phyloP scores from a whole-genome alignment of 1,140 invertebrate genomes.

The Sinella curviseta region DNA sequence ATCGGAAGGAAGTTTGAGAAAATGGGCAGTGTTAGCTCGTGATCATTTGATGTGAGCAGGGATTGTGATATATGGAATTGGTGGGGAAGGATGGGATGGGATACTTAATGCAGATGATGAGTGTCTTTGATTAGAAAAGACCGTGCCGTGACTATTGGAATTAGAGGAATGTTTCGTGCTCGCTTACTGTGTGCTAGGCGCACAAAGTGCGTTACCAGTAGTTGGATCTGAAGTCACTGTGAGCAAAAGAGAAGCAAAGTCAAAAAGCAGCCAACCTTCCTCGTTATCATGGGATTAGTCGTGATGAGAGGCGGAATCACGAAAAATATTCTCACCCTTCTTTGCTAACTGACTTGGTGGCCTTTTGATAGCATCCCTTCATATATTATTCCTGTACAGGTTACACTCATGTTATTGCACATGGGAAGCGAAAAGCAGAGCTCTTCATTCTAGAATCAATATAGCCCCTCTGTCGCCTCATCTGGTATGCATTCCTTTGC shows the following conservation, averaged over 20 bases:
- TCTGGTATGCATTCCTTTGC: too few species aligned
- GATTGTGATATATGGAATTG: constrained; percentile 5
- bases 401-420: too few species aligned
- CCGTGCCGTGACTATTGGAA: background rate
- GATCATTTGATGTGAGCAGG: too few species aligned
- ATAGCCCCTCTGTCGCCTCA: too few species aligned
- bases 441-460: too few species aligned
- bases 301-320: background rate
- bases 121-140: constrained; percentile 5
- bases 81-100: background rate
- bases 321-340: background rate
- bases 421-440: too few species aligned
- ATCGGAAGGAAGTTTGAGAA: too few species aligned
- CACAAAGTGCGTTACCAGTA: background rate
- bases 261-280: background rate
- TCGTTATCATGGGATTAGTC: constrained; percentile 2
- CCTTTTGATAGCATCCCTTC: background rate
- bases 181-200: background rate
- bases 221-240: background rate
- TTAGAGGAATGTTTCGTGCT: background rate
- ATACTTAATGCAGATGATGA: background rate
- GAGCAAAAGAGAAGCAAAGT: background rate
- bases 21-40: too few species aligned
- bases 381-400: too few species aligned
- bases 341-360: background rate